Percentiles rank a stretch among this genome's conserved stretches.
Evolutionary conservation across 2,888 invertebrate genomes (phyloP).

Genomic region (Hololepta plana): DNA sequence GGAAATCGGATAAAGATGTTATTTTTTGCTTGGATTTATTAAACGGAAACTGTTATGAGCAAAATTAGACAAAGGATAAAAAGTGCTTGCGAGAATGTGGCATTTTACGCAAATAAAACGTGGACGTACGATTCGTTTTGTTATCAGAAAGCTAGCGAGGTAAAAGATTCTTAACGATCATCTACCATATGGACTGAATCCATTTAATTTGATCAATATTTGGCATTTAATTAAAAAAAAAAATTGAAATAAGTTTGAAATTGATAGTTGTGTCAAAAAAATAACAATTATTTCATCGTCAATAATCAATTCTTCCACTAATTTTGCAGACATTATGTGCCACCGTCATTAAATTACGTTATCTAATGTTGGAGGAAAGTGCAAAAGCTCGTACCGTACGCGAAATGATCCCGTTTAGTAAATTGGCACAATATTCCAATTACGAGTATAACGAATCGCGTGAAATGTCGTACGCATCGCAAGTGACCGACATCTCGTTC

Average conservation of each 20-base stretch:
- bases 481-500: constrained; percentile 9
- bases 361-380: constrained; percentile 16
- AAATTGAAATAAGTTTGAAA: too few relatives aligned
- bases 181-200: constrained; percentile 1
- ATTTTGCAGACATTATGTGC: constrained; percentile 20
- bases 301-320: too few relatives aligned
- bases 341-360: constrained; percentile 15
- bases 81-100: constrained; percentile 21
- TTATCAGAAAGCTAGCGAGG: constrained; percentile 21
- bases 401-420: constrained; percentile 45
- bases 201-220: too few relatives aligned
- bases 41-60: constrained; percentile 12
- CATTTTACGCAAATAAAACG: constrained; percentile 19
- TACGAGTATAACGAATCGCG: constrained; percentile 31
- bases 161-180: constrained; percentile 9
- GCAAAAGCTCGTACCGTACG: constrained; percentile 31
- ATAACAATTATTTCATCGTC: too few relatives aligned
- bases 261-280: too few relatives aligned
- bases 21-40: too few relatives aligned
- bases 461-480: constrained; percentile 24
- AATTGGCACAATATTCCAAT: constrained; percentile 33
- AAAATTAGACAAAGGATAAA: constrained; percentile 16
- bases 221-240: too few relatives aligned
- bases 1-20: too few relatives aligned
- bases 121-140: constrained; percentile 16